Conservation (phyloP, 2,888 invertebrate genomes). For the Hirtodrosophila confusa region DNA sequence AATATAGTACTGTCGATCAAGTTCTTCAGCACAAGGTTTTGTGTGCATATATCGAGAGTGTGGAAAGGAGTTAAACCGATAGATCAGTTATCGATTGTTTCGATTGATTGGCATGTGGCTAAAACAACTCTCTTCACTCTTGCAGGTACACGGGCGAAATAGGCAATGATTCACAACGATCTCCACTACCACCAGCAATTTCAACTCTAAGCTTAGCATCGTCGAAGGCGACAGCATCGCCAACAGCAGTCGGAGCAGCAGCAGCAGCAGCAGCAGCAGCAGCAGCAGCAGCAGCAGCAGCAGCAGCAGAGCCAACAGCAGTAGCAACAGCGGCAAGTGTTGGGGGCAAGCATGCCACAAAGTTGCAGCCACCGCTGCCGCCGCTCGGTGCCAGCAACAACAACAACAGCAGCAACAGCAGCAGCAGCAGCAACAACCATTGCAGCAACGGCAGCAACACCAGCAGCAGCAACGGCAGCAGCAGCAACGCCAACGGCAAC, state of each 20-base stretch:
- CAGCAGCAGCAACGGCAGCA: constrained; percentile 14
- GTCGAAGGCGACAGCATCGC: constrained; percentile 68
- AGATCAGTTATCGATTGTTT: not conserved
- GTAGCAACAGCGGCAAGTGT: constrained; percentile 15
- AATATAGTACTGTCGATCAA: too few relatives aligned
- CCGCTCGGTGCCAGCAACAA: constrained; percentile 49
- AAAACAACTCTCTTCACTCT: not conserved
- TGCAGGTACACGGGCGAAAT: constrained; percentile 84
- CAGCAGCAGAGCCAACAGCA: constrained; percentile 9
- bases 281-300: constrained; percentile 14
- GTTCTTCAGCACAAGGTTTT: too few relatives aligned
- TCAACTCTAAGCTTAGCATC: constrained; percentile 83
- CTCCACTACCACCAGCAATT: constrained; percentile 84
- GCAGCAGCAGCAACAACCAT: constrained; percentile 13
- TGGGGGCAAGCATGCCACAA: constrained; percentile 51
- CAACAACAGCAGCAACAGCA: constrained; percentile 33
- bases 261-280: constrained; percentile 9
- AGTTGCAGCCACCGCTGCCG: constrained; percentile 68
- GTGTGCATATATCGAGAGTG: too few relatives aligned
- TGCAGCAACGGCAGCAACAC: constrained; percentile 34
- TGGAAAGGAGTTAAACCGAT: not conserved
- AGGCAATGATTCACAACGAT: constrained; percentile 84
- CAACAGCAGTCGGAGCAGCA: constrained; percentile 10
- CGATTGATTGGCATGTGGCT: not conserved
- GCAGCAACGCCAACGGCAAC: constrained; percentile 36